phyloP scores from a whole-genome alignment of 1,140 invertebrate genomes.

The Bathynomus jamesi region DNA sequence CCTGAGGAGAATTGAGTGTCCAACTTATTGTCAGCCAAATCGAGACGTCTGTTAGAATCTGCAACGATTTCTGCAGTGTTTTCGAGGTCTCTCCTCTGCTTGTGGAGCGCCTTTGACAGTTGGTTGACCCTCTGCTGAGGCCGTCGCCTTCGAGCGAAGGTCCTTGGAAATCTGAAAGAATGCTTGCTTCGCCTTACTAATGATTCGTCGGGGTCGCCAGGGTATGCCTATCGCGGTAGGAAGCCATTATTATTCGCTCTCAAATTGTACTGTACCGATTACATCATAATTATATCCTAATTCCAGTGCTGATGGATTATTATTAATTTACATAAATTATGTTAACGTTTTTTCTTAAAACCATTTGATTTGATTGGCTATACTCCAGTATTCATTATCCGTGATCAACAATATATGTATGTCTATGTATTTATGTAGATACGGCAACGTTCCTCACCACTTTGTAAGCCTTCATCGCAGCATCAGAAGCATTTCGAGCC shows the following conservation, averaged over 20 bases:
- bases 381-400: background rate
- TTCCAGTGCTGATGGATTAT: background rate
- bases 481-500: conserved; percentile 56
- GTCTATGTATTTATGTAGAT: background rate
- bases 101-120: conserved; percentile 32
- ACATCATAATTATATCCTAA: background rate
- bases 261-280: background rate
- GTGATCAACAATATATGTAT: background rate
- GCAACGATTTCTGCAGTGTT: background rate
- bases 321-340: background rate
- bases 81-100: conserved; percentile 24
- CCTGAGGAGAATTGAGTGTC: background rate
- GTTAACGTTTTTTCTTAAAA: background rate
- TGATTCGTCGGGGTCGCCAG: conserved; percentile 35
- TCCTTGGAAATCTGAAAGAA: conserved; percentile 26
- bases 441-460: conserved; percentile 44
- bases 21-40: background rate
- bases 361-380: background rate
- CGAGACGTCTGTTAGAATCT: background rate
- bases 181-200: conserved; percentile 30
- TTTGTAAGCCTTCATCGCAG: conserved; percentile 52
- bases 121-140: conserved; percentile 24
- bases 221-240: conserved; percentile 37
- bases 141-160: conserved; percentile 26
- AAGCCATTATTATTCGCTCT: background rate